These are phyloP conservation scores for Coelogynopora nodosa DNA, from an alignment of 2,888 invertebrate species.

Conservation along the genomic window DNA sequence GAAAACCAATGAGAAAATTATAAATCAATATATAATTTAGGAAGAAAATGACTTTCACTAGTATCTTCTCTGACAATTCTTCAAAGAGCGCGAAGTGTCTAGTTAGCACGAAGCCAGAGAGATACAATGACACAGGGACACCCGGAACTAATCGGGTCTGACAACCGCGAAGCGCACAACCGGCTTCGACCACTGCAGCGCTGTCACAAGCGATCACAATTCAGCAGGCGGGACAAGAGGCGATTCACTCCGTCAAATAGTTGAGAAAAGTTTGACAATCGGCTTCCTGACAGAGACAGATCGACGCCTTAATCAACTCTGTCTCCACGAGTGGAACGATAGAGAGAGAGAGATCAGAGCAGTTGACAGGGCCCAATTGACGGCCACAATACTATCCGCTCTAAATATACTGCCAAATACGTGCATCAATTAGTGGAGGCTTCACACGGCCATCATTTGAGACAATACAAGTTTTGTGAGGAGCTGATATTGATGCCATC, in stretches of 20 bases:
- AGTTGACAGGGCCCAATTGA: not conserved
- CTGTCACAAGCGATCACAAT: not conserved
- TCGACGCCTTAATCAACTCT: not conserved
- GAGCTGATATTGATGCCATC: not conserved
- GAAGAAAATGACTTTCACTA: not conserved
- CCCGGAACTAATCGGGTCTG: not conserved
- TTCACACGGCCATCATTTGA: not conserved
- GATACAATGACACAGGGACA: not conserved
- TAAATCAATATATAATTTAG: too few relatives aligned
- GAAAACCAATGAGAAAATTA: not conserved
- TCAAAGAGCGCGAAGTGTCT: not conserved
- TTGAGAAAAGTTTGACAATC: slow-evolving; percentile 10
- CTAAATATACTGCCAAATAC: too few relatives aligned
- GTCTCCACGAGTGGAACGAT: not conserved
- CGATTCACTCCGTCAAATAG: not conserved
- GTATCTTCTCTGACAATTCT: too few relatives aligned
- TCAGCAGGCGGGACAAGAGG: not conserved
- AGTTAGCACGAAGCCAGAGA: not conserved
- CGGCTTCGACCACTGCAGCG: too few relatives aligned
- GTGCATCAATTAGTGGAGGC: not conserved
- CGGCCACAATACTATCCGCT: too few relatives aligned
- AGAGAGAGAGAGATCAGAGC: not conserved
- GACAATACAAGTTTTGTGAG: not conserved
- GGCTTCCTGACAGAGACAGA: not conserved
- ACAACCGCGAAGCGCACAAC: slow-evolving; percentile 25